A percentile compares a stretch with the other conserved stretches of the same genome.
These are phyloP conservation scores for Sitobion miscanthi DNA, from an alignment of 1,140 invertebrate genomes.

Conservation along the genomic window DNA sequence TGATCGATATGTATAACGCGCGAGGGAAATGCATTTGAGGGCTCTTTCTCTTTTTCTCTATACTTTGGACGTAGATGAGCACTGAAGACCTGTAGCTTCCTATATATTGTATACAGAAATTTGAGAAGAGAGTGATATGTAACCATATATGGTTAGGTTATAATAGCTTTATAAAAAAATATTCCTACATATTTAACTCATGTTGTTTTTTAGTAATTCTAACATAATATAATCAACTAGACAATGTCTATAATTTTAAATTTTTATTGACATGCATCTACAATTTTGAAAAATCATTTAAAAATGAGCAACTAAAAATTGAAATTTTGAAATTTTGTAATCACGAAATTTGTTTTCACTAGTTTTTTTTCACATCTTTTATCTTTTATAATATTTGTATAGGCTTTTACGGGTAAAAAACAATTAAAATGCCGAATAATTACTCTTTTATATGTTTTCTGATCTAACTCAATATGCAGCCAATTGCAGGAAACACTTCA, in stretches of 20 bases:
- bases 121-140: background rate
- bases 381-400: no score
- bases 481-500: background rate
- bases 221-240: no score
- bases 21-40: slow-evolving; percentile 28
- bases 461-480: no score
- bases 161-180: background rate
- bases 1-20: slow-evolving; percentile 52
- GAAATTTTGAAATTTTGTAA: no score
- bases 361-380: no score
- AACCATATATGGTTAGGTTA: no score
- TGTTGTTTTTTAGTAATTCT: background rate
- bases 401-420: background rate
- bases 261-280: background rate
- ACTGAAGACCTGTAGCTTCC: slow-evolving; percentile 42
- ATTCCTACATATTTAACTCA: background rate
- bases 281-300: no score
- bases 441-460: no score
- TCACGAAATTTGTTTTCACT: no score
- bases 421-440: background rate
- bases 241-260: background rate
- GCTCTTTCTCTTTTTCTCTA: slow-evolving; percentile 19
- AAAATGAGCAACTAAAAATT: no score
- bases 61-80: background rate
- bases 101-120: background rate